Percentiles rank a stretch among this genome's conserved stretches.
Evolutionary conservation across 2,113 vertebrate genomes (phyloP).

Genomic region (Baryphthengus martii): DNA sequence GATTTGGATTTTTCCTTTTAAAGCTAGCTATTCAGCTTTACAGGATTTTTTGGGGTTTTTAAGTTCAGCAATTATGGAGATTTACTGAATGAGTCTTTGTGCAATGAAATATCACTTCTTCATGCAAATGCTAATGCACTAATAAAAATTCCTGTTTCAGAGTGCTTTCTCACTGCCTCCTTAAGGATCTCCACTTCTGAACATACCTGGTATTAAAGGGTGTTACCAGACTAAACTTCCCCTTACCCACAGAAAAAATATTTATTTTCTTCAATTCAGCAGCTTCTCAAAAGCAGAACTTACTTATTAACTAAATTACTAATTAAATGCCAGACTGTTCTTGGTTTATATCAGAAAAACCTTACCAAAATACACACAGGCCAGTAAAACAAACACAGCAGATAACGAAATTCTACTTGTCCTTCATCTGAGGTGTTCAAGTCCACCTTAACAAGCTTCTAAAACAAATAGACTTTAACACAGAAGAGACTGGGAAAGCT

Average conservation of each 20-base stretch:
- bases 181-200: not conserved
- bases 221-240: not conserved
- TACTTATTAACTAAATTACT: constrained; percentile 58
- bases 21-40: not conserved
- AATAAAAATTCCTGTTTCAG: not conserved
- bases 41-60: not conserved
- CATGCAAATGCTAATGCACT: not conserved
- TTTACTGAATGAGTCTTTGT: not conserved
- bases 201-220: not conserved
- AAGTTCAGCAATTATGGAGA: not conserved
- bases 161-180: not conserved
- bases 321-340: constrained; percentile 16
- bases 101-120: not conserved
- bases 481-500: not conserved
- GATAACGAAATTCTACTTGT: not conserved
- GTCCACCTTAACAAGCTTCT: not conserved
- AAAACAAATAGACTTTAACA: not conserved
- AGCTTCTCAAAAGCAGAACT: not conserved
- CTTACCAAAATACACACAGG: constrained; percentile 16
- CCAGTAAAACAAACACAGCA: constrained; percentile 9
- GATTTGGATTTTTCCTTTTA: not conserved
- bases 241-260: not conserved
- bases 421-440: not conserved
- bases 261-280: not conserved
- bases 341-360: constrained; percentile 17